Percentiles rank a stretch among this genome's conserved stretches.
Evolutionary conservation across 2,113 vertebrate genomes (phyloP).

Genomic region (Tautogolabrus adspersus): DNA sequence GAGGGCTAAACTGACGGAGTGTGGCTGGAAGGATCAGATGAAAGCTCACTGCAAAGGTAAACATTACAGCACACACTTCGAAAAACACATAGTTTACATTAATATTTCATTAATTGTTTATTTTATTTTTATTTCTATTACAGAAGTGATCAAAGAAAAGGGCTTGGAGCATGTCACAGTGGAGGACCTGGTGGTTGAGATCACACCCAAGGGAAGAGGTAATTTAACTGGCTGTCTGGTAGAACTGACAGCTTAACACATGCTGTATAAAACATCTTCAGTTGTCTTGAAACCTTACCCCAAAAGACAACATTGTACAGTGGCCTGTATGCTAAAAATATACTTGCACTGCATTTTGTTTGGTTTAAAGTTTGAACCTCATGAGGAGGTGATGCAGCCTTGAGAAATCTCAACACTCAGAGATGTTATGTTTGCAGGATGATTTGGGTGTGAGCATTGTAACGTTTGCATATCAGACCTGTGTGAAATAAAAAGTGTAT

Average conservation of each 20-base stretch:
- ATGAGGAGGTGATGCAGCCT: neutral
- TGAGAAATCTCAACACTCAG: neutral
- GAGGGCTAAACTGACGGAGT: slow-evolving; percentile 96
- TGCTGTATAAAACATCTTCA: neutral
- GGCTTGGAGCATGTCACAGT: slow-evolving; percentile 97
- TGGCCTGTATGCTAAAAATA: no score
- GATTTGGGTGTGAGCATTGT: neutral
- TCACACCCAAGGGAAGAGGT: slow-evolving; percentile 99
- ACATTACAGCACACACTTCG: neutral
- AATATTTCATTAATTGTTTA: no score
- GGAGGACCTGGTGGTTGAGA: slow-evolving; percentile 96
- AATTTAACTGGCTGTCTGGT: slow-evolving; percentile 44
- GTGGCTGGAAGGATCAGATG: slow-evolving; percentile 97
- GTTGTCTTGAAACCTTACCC: neutral
- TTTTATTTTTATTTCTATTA: neutral
- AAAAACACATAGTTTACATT: no score
- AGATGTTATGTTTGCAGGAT: neutral
- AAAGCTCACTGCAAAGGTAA: slow-evolving; percentile 98
- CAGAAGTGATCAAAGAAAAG: slow-evolving; percentile 98
- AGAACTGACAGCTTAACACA: neutral
- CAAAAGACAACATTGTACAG: neutral
- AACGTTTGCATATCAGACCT: neutral
- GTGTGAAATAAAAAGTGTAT: neutral
- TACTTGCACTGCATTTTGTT: neutral
- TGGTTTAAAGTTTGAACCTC: neutral